Conservation (phyloP, 1,140 invertebrate species). For the Diorhabda sublineata region DNA sequence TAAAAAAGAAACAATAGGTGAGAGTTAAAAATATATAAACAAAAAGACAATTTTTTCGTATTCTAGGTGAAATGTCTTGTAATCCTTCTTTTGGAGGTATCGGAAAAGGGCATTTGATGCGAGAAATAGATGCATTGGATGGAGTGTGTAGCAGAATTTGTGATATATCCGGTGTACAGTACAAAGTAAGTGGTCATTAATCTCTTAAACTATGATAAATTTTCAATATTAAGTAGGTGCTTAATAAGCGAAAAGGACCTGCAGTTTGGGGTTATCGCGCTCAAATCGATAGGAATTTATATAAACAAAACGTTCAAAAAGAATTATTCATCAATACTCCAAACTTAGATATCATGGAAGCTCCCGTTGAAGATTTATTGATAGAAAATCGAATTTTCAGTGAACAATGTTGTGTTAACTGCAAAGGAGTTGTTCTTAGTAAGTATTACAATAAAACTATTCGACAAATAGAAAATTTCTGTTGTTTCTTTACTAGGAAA, state of each 20-base stretch:
- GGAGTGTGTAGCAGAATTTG: conserved; percentile 83
- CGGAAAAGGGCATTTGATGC: conserved; percentile 90
- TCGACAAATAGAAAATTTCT: conserved; percentile 4
- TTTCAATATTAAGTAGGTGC: conserved; percentile 49
- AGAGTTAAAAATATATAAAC: conserved; percentile 26
- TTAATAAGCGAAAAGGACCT: conserved; percentile 75
- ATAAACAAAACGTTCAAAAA: conserved; percentile 78
- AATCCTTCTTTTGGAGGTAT: conserved; percentile 95
- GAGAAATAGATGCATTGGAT: conserved; percentile 89
- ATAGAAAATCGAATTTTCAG: conserved; percentile 49
- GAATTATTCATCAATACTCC: conserved; percentile 62
- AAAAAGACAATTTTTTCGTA: conserved; percentile 22
- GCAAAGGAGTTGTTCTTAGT: conserved; percentile 63
- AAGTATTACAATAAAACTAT: conserved; percentile 32
- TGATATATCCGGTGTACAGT: conserved; percentile 75
- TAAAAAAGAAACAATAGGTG: conserved; percentile 83
- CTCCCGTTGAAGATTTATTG: conserved; percentile 81
- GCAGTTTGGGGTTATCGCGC: conserved; percentile 89
- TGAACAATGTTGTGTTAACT: conserved; percentile 41
- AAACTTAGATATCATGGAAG: conserved; percentile 69
- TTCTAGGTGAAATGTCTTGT: conserved; percentile 89
- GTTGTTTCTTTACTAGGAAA: conserved; percentile 49
- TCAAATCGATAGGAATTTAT: conserved; percentile 84
- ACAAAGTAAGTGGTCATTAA: conserved; percentile 52
- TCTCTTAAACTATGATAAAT: not conserved